phyloP scores from a whole-genome alignment of 2,888 invertebrate species.

The Lobophora halterata region DNA sequence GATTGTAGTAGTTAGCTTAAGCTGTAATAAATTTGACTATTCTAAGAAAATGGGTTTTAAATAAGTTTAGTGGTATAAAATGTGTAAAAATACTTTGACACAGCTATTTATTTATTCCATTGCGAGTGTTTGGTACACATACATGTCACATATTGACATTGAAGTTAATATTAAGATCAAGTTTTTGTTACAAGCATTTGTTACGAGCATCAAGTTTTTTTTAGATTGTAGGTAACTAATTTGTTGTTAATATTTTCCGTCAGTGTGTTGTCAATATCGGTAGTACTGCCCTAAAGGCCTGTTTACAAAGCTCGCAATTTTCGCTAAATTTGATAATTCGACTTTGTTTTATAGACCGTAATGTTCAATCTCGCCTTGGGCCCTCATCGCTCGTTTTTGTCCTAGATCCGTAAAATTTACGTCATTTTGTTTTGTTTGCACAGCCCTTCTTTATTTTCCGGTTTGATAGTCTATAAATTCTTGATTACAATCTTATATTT shows the following conservation, averaged over 20 bases:
- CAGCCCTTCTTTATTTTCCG: slow-evolving; percentile 44
- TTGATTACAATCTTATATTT: slow-evolving; percentile 55
- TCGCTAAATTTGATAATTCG: slow-evolving; percentile 57
- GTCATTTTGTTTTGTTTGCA: slow-evolving; percentile 21
- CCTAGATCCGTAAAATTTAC: slow-evolving; percentile 39
- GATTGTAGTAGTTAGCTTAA: too few relatives aligned
- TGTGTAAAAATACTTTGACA: too few relatives aligned
- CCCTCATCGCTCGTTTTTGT: slow-evolving; percentile 29
- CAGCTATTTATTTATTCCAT: too few relatives aligned
- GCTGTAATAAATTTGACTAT: too few relatives aligned
- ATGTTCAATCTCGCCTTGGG: slow-evolving; percentile 43
- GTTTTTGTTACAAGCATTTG: too few relatives aligned
- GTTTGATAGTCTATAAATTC: slow-evolving; percentile 48
- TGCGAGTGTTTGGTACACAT: too few relatives aligned
- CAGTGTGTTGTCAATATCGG: slow-evolving; percentile 22
- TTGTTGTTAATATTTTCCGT: not conserved
- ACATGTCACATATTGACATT: too few relatives aligned
- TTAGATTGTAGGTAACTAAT: not conserved
- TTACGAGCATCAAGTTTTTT: too few relatives aligned
- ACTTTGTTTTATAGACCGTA: slow-evolving; percentile 57
- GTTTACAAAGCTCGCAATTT: slow-evolving; percentile 51
- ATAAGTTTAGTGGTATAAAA: too few relatives aligned
- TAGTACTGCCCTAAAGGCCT: slow-evolving; percentile 33
- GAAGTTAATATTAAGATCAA: too few relatives aligned
- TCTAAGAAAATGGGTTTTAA: too few relatives aligned